Conservation (phyloP, 2,113 vertebrate species). For the Cochlearius cochlearius region DNA sequence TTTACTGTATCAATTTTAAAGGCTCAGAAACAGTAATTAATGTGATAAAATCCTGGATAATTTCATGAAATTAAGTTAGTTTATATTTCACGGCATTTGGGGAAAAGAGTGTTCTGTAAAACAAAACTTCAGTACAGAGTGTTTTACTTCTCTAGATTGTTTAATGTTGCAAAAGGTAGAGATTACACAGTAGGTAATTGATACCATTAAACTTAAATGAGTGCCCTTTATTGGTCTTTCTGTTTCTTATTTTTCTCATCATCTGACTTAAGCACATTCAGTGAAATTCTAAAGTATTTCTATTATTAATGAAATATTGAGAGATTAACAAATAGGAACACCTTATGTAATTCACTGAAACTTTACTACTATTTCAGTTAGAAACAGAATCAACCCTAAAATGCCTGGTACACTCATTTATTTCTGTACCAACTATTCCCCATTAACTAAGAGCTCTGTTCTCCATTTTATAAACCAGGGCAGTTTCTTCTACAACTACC, state of each 20-base stretch:
- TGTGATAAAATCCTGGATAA: neutral
- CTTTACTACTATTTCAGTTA: neutral
- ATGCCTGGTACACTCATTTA: neutral
- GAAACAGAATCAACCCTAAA: neutral
- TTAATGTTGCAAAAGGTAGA: neutral
- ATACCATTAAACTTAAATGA: neutral
- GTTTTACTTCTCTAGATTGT: neutral
- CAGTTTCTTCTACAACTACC: neutral
- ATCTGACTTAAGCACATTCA: neutral
- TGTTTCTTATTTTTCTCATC: neutral
- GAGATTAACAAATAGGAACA: neutral
- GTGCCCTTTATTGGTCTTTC: neutral
- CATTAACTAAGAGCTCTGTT: neutral
- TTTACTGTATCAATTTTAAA: constrained; percentile 13
- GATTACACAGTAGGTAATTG: neutral
- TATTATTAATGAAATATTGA: neutral
- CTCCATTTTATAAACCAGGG: neutral
- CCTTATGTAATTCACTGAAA: neutral
- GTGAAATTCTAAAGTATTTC: neutral
- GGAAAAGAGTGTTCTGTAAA: neutral
- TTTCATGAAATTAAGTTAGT: neutral
- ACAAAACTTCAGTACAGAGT: neutral
- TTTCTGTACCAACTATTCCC: neutral
- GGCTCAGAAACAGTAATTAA: neutral
- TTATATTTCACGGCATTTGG: neutral